Evolutionary conservation across 2,797 vertebrate species (phyloP), one percentile per base, ranked within the genome.

Genomic region (Anableps anableps): DNA sequence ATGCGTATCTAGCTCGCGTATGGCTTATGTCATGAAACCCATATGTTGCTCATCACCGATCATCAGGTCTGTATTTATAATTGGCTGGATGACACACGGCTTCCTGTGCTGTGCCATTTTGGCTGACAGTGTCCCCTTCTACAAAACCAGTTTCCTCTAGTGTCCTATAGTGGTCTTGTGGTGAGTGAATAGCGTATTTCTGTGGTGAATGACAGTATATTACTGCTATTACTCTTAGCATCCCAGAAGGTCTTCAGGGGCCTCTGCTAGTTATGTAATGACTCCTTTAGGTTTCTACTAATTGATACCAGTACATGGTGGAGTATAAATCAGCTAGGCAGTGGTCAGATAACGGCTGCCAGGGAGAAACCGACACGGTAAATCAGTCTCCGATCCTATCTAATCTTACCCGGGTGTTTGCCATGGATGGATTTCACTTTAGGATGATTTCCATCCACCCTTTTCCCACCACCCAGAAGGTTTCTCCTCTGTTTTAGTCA

Each of bases 191-290:
- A 89, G 88, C 85, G 81, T 92, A 91, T 91, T 90, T 92, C 90
- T 94, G 93, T 88, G 92, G 94, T 93, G 91, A 92, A 88, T 92
- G 93, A 93, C 90, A 93, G 90, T 94, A 92, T 94, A 95, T 95
- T 93, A 93, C 89, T 88, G 86, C 87, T 90, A 89, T 94, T 94
- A 92, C 92, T 90, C 86, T 88, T 86, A 89, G 88, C 91, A 91
- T 91, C 91, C 87, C 91, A 91, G 88, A 85, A 88, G 86, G 89
- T 92, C 91, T 86, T 91, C 29, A 45, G 94, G 90, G 91, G 84
- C 87, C 88, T 90, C 82, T 80, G 80, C 86, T 91, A 86, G 91
- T 93, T 93, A 88, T 90, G 92, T 94, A 94, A 94, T 94, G 91
- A 93, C 92, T 95, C 92, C 92, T 93, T 93, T 92, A 93, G 93